Base-by-base conservation (phyloP, 2,797 vertebrate genomes). In the Galago senegalensis region DNA sequence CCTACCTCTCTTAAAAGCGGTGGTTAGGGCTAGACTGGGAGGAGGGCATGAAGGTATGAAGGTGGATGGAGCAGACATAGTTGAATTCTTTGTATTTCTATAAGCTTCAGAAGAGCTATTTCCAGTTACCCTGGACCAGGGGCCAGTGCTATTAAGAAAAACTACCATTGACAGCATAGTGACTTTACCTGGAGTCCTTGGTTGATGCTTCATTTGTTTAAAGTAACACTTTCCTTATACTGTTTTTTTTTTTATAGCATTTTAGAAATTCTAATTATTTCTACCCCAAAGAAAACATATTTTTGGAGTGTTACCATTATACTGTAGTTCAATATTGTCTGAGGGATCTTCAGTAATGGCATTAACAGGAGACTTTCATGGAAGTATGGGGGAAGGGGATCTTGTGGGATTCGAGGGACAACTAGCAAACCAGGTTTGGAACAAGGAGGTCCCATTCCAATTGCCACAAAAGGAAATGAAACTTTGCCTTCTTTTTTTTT, bases 211-310 rank as follows among this genome's bases (percentile, higher is more conserved):
- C 23, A 70, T 87, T 94, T 96, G 4, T 85, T 92, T 20, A 90
- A 93, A 61, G 34, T 77, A 72, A 29, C 3, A 63, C 87, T 94
- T 85, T 81, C 65, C 16, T 82, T 87, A 73, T 3, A 63, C 75
- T 84, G 17, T 37, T 96, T 93, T 60, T 40, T 58, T 43, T 53
- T 46, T 46, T 11, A 18, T 3, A n/a, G 76, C 1, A 23, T 72
- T 89, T 95, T 76, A 80, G 29, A 87, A 95, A 7, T 65, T 72
- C 2, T 77, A 56, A 23, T 91, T 75, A 86, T 86, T 91, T 82
- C 23, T 46, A 75, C 2, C 27, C 43, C 46, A 76, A 13, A 85
- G 8, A 43, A 77, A 93, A 31, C 16, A 67, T 87, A 17, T 69
- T 31, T 90, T 82, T 56, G n/a, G 34, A 61, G 11, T 12, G 5